Base-by-base conservation (phyloP, 1,140 invertebrate genomes). In the Papilio polyxenes region DNA sequence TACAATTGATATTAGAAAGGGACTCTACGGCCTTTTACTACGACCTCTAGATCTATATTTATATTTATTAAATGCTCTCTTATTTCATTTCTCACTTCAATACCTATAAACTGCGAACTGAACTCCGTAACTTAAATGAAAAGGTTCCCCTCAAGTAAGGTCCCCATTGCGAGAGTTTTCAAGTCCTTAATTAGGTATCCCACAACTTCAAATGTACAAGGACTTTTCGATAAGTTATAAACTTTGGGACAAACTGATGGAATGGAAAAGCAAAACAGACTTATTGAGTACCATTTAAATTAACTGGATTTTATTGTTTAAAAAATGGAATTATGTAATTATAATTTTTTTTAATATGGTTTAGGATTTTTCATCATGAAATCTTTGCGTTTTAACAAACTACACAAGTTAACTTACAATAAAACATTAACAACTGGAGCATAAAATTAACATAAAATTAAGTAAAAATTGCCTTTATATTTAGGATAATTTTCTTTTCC, bases 181-280 rank as follows among this genome's bases (percentile, higher is more conserved):
- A 72, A 72, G 65, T 72, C 31, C 65, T 72, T 72, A 72, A 72
- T 72, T 72, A 72, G 65, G 65, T 72, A 37, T 72, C 31, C 65
- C 65, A 72, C 65, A 72, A 72, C 65, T 72, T 72, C 65, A 72
- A 72, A 72, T 37, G 65, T 72, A 72, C 65, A 72, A 72, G 65
- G 65, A 72, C 65, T 72, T 72, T 72, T 72, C 65, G 65, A 72
- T 72, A 72, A 72, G 65, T 72, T 72, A 37, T 72, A 72, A 72
- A 72, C 65, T 72, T 37, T 72, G 23, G 31, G 65, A 40, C 62
- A 72, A 72, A 37, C n/a, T 59, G 56, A 11, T 3, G 37, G 65
- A 15, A 2, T 40, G 65, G 31, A 72, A 72, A 15, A 37, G 65
- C 65, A 72, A 72, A 72, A 37, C 17, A 72, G 65, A 23, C 13